Evolutionary conservation across 2,113 vertebrate species (phyloP).

Genomic region (Apteryx owenii): DNA sequence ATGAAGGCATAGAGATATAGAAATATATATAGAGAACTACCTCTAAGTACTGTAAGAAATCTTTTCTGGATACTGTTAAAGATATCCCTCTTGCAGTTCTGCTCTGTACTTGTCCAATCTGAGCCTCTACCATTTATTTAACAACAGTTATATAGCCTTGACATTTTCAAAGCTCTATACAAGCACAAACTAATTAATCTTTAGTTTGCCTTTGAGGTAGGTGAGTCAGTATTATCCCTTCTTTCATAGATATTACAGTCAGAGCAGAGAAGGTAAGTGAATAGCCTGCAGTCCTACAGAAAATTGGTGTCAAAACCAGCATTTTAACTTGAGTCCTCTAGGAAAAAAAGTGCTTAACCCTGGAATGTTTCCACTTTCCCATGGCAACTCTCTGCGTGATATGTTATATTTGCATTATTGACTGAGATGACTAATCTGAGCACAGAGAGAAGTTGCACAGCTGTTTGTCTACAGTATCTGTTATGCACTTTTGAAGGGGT

Average conservation of each 20-base stretch:
- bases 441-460: neutral
- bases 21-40: neutral
- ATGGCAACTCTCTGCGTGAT: neutral
- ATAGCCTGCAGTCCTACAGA: conserved; percentile 53
- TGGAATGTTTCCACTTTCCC: conserved; percentile 10
- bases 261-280: conserved; percentile 24
- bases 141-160: conserved; percentile 60
- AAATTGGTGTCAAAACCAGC: conserved; percentile 60
- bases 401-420: conserved; percentile 26
- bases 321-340: conserved; percentile 16
- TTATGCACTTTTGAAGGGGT: neutral
- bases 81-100: conserved; percentile 18
- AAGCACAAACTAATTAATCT: conserved; percentile 72
- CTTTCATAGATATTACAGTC: conserved; percentile 30
- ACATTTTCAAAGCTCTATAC: conserved; percentile 62
- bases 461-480: neutral
- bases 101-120: conserved; percentile 21
- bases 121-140: conserved; percentile 57
- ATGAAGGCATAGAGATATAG: too few species aligned
- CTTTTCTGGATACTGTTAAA: neutral
- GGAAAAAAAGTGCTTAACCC: conserved; percentile 14
- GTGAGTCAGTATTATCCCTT: conserved; percentile 47
- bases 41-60: neutral
- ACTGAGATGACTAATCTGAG: neutral
- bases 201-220: conserved; percentile 64